Evolutionary conservation across 2,888 invertebrate species (phyloP), one percentile per base, ranked within the genome.

Genomic region (Keiferia lycopersicella): DNA sequence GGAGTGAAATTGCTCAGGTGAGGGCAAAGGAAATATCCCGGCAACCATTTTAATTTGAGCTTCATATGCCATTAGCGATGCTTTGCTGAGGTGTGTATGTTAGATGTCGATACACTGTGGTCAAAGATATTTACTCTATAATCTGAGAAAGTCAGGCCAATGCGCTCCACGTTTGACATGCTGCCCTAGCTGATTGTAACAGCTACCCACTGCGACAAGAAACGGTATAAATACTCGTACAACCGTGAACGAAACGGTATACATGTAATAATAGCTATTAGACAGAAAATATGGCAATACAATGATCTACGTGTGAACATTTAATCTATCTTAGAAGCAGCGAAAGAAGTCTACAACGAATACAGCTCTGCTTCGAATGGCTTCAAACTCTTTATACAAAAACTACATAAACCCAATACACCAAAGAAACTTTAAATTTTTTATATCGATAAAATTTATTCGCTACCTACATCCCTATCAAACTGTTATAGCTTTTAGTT

Each of bases 381-480:
- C 72, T 69, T 73, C 71, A 73, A 74, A 75, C 77, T 70, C 68
- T 70, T 71, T 67, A 53, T 53, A 53, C 14, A 53, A 53, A 53
- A 53, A 22, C 56, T 56, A 56, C n/a, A 39, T 20, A 59, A 30
- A 50, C 18, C 14, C 22, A 30, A n/a, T 34, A 50, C 1, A 50
- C 30, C 12, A 11, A 11, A 34, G 10, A 50, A 34, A 39, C 12
- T 11, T 53, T 34, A 64, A 66, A 65, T 72, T 69, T 71, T 73
- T 71, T 72, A 73, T 69, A 68, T 73, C 66, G 68, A 75, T 71
- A 77, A 75, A 77, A 78, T 84, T 86, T 84, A 83, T 83, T 86
- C 68, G 70, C 88, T 88, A 88, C 75, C 88, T 88, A 88, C 83
- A 65, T 75, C 70, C 74, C 81, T 86, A 77, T 72, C 71, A 76